Conservation (phyloP, 2,888 invertebrate species). For the Stenurella melanura region DNA sequence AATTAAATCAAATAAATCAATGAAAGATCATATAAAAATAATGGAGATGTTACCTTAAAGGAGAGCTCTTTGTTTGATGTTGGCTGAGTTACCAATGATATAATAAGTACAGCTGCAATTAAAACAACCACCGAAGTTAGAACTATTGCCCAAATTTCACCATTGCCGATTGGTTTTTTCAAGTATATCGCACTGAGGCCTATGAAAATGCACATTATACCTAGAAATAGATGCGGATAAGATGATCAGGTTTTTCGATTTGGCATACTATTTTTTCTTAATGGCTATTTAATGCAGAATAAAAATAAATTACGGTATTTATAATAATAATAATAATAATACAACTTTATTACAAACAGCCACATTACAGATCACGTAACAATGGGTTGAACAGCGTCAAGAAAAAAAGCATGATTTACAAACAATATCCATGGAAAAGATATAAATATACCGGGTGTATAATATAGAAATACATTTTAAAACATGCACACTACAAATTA, state of each 20-base stretch:
- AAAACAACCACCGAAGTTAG: slow-evolving; percentile 62
- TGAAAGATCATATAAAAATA: background rate
- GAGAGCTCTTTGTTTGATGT: slow-evolving; percentile 78
- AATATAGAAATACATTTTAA: too few relatives aligned
- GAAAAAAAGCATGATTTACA: too few relatives aligned
- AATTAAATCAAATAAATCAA: slow-evolving; percentile 55
- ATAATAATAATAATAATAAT: too few relatives aligned
- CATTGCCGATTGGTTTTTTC: slow-evolving; percentile 67
- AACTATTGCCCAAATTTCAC: slow-evolving; percentile 67
- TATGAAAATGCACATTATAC: slow-evolving; percentile 66
- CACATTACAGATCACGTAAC: too few relatives aligned
- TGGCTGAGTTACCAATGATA: slow-evolving; percentile 78
- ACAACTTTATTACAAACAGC: too few relatives aligned
- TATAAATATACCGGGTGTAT: too few relatives aligned
- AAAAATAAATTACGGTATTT: too few relatives aligned
- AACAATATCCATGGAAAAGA: too few relatives aligned
- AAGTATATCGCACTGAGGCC: slow-evolving; percentile 67
- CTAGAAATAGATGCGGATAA: slow-evolving; percentile 58
- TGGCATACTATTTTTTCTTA: too few relatives aligned
- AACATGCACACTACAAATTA: too few relatives aligned
- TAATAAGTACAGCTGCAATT: slow-evolving; percentile 71
- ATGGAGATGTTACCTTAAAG: slow-evolving; percentile 73
- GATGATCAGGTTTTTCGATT: background rate
- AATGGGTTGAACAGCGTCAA: too few relatives aligned
- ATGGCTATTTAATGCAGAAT: too few relatives aligned